Evolutionary conservation across 2,113 vertebrate species (phyloP), one percentile per base, ranked within the genome.

Genomic region (Nansenia antarctica): DNA sequence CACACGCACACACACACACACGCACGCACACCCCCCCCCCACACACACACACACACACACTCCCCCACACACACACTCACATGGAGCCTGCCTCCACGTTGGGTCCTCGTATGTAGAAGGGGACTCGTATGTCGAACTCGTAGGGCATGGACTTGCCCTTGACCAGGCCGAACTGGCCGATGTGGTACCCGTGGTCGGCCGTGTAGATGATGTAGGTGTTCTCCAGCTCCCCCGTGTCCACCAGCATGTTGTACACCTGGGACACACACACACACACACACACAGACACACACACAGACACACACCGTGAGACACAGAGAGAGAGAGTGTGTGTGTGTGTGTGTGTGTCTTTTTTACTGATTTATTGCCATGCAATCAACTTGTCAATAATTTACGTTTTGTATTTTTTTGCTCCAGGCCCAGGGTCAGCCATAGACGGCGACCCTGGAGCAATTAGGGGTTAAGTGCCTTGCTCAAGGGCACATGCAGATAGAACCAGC

Each of bases 81-180:
- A 96, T 91, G 45, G 90, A 93, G 57, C 96, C 95, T 4, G 94
- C 93, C 57, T 98, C 96, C 91, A 99, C 94, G 57, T 96, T 98
- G 52, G 97, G 97, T 72, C 97, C 97, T 79, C 96, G 86, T 73
- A 98, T 88, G 54, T 94, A 99, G 87, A 99, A 99, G 0, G 97
- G 97, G 64, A 98, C 97, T 86, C 97, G 85, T 91, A 98, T 97
- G 89, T 99, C 97, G 11, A 99, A 98, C 87, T 99, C 97, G 0
- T 99, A 99, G 0, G 97, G 97, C 96, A 99, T 98, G 32, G 97
- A 99, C 88, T 98, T 98, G 26, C 97, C 97, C 89, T 99, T 99
- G 64, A 99, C 96, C 67, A 98, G 91, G n/a, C 96, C 96, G 6
- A 99, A 99, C 88, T 98, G 96, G 65, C 97, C 96, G 26, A 99